Base-by-base conservation (phyloP, 2,888 invertebrate species). In the Aspidiotus rigidus region DNA sequence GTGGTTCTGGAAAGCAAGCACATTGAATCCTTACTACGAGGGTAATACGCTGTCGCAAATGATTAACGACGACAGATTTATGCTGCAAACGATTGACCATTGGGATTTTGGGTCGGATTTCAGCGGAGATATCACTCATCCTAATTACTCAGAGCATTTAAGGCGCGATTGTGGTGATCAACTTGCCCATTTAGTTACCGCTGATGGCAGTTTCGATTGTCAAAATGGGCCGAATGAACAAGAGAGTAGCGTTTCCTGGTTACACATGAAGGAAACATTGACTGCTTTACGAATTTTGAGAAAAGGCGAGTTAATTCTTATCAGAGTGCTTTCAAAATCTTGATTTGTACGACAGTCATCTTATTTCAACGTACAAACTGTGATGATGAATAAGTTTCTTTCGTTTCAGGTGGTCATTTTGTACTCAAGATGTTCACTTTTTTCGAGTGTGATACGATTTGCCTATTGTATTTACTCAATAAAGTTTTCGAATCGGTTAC, bases 121-220 rank as follows among this genome's bases (percentile, higher is more conserved):
- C 74, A 91, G 92, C 0, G 97, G 97, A 0, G 86, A 97, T 78
- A 81, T 97, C 2, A 87, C 88, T 79, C 80, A 83, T 72, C 79
- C 82, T 74, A 78, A 81, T 0, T 93, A 69, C 17, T 42, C 61
- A 1, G 15, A 7, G 11, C 61, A 69, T 42, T 55, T 69, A n/a
- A 61, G 62, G 7, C 16, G 7, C 11, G n/a, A 41, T 8, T 66
- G 56, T 8, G 57, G 59, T 17, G 17, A 44, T 1, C 7, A n/a
- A 1, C 63, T 57, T 60, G 60, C 62, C n/a, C 72, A 72, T 49
- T 75, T 88, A 83, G 85, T 96, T 44, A 96, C 96, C 7, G 94
- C 94, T 0, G 97, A 97, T 81, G 97, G 97, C 1, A 94, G 95
- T 74, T 85, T 95, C 42, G 89, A 95, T 77, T 97, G 96, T 76